Evolutionary conservation across 2,113 vertebrate species (phyloP), one percentile per base, ranked within the genome.

Genomic region (Nicator chloris): DNA sequence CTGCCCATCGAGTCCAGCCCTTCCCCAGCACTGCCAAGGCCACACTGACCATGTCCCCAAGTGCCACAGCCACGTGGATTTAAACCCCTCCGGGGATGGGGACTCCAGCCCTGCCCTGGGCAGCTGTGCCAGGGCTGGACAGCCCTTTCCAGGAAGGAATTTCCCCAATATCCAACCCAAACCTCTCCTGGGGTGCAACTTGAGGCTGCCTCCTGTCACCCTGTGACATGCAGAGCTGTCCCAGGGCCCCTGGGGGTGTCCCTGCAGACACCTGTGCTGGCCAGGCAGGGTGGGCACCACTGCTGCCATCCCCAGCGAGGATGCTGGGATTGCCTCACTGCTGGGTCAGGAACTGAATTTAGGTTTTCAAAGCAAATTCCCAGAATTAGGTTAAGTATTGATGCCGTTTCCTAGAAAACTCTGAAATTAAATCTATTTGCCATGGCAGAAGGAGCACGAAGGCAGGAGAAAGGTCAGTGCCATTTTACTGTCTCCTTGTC

Each of bases 381-480:
- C 57, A 45, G 73, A 76, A 85, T 73, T 27, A 8, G 33, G 63
- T 85, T 86, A 90, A 92, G 81, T 57, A 69, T 72, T 51, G 73
- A 85, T 72, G 57, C 28, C 12, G 42, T 59, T 91, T 77, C 66
- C 82, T 78, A 23, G 37, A 90, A 87, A 82, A 42, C 24, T 40
- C 65, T 47, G 75, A 80, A 86, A 95, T 93, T 22, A 88, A 91
- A 86, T 30, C 81, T 53, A 27, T 92, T 92, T 89, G 54, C 88
- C 84, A 84, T 4, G 21, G 45, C 42, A 64, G 73, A 30, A 39
- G n/a, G 71, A 66, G n/a, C 35, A 69, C 2, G 1, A 21, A 65
- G 63, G 8, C 28, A 54, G 37, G 61, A 39, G 57, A n/a, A 45
- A 22, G 78, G 81, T 35, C 59, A 54, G 39, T 6, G 50, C 15